Evolutionary conservation across 1,140 invertebrate species (phyloP).

Genomic region (Charaxes varanes): DNA sequence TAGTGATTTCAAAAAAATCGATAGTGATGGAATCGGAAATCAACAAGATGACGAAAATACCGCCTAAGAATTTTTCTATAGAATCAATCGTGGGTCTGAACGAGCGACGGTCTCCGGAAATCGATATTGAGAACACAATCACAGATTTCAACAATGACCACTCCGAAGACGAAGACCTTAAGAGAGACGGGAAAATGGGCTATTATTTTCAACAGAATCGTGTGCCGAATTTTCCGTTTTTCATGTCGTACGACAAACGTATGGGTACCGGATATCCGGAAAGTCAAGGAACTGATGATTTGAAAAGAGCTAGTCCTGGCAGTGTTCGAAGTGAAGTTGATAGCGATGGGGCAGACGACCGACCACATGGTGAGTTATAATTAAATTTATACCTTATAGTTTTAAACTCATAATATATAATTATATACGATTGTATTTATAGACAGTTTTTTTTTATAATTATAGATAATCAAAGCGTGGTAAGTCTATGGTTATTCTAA

Average conservation of each 20-base stretch:
- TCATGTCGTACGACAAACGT: constrained; percentile 60
- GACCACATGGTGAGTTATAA: constrained; percentile 48
- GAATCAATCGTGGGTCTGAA: constrained; percentile 61
- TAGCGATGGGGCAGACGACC: constrained; percentile 59
- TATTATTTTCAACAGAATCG: constrained; percentile 62
- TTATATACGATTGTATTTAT: no score
- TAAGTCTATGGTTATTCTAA: no score
- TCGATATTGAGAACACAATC: constrained; percentile 64
- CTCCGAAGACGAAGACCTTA: constrained; percentile 55
- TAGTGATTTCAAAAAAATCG: constrained; percentile 23
- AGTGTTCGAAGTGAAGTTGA: constrained; percentile 60
- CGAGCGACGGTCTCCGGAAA: constrained; percentile 58
- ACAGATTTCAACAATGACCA: constrained; percentile 46
- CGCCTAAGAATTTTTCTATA: constrained; percentile 60
- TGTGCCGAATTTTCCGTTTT: constrained; percentile 62
- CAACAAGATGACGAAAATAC: constrained; percentile 60
- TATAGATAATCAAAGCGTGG: no score
- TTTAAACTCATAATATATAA: no score
- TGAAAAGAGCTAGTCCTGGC: constrained; percentile 55
- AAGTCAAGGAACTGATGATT: constrained; percentile 38
- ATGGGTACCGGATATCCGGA: constrained; percentile 32
- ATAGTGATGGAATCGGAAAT: constrained; percentile 59
- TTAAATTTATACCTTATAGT: no score
- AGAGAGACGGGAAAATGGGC: constrained; percentile 50
- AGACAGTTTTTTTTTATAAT: no score